Evolutionary conservation across 2,888 invertebrate species (phyloP).

Genomic region (Diplolepis rosae): DNA sequence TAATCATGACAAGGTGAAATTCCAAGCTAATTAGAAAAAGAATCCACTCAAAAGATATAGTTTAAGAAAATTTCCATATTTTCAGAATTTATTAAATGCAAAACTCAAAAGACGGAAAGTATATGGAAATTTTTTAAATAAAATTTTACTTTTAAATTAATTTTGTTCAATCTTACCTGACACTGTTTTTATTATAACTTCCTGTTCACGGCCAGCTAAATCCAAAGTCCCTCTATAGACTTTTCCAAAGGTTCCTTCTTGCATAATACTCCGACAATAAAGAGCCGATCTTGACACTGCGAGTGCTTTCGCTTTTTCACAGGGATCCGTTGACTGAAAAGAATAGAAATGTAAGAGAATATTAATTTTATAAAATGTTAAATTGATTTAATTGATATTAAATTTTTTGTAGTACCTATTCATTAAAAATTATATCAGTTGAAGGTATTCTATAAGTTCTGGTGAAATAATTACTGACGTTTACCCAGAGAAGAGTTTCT

Average conservation of each 20-base stretch:
- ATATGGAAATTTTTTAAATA: conserved; percentile 35
- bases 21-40: no score
- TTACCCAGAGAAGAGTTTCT: no score
- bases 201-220: conserved; percentile 79
- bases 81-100: no score
- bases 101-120: neutral
- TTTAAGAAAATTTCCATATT: neutral
- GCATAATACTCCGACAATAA: conserved; percentile 78
- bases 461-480: no score
- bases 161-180: conserved; percentile 84
- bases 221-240: conserved; percentile 86
- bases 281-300: conserved; percentile 79
- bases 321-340: conserved; percentile 74
- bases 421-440: no score
- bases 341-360: conserved; percentile 33
- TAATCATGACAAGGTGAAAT: no score
- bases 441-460: no score
- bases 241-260: conserved; percentile 92
- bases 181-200: conserved; percentile 91
- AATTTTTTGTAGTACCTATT: no score
- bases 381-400: no score
- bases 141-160: conserved; percentile 32
- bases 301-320: conserved; percentile 79
- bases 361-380: no score
- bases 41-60: no score